These are phyloP conservation scores for Dryomyza anilis DNA, from an alignment of 2,888 invertebrate genomes.

Conservation along the genomic window DNA sequence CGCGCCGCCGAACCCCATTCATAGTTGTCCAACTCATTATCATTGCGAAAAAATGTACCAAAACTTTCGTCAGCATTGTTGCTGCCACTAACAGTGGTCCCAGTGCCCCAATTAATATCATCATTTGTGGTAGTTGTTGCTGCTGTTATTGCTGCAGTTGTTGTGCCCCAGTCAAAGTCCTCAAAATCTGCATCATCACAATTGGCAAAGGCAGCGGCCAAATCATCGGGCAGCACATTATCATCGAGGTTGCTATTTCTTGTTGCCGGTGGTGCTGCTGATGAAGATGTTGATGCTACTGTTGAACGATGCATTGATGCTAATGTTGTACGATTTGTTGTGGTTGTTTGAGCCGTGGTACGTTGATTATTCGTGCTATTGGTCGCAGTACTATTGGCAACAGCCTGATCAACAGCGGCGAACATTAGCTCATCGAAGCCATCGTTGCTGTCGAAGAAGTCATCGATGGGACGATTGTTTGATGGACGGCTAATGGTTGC, in stretches of 20 bases:
- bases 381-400: neutral
- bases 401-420: conserved; percentile 33
- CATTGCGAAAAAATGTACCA: conserved; percentile 14
- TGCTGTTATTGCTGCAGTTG: conserved; percentile 23
- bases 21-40: conserved; percentile 21
- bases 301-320: too few species aligned
- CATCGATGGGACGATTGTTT: conserved; percentile 35
- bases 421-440: conserved; percentile 50
- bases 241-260: neutral
- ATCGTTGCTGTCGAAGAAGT: conserved; percentile 53
- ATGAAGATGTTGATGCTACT: too few species aligned
- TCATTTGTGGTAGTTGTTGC: too few species aligned
- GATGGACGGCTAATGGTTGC: too few species aligned
- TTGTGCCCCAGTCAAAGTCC: conserved; percentile 36
- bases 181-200: conserved; percentile 46
- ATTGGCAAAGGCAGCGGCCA: conserved; percentile 48
- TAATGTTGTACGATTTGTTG: too few species aligned
- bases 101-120: too few species aligned
- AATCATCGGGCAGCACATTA: conserved; percentile 35
- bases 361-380: too few species aligned
- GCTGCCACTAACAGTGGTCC: neutral
- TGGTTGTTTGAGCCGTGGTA: too few species aligned
- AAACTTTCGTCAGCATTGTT: conserved; percentile 21
- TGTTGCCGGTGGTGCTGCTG: neutral
- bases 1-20: conserved; percentile 37